Conservation (phyloP, 2,113 vertebrate genomes). For the Ammospiza nelsoni region DNA sequence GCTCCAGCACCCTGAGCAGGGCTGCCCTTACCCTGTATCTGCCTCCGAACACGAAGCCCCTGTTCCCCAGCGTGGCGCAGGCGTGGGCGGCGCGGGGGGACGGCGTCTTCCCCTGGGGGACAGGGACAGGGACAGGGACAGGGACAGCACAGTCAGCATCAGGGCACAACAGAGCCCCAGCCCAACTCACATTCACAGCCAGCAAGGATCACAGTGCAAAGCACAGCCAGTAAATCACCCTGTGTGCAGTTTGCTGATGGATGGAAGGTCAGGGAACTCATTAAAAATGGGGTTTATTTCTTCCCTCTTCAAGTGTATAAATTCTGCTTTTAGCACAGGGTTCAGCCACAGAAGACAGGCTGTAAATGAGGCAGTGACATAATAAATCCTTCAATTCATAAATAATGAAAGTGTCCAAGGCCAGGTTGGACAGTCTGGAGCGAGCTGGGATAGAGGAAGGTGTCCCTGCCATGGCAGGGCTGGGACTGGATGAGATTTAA, state of each 20-base stretch:
- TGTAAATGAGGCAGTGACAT: not conserved
- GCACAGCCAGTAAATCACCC: not conserved
- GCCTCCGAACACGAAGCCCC: slow-evolving; percentile 94
- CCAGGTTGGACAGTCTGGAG: not conserved
- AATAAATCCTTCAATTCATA: not conserved
- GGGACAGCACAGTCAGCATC: not conserved
- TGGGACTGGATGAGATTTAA: not conserved
- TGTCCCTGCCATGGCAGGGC: not conserved
- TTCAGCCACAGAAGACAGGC: not conserved
- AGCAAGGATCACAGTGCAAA: not conserved
- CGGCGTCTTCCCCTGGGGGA: slow-evolving; percentile 85
- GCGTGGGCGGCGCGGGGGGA: slow-evolving; percentile 94
- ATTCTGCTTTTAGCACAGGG: not conserved
- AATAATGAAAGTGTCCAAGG: not conserved
- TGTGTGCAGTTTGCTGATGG: not conserved
- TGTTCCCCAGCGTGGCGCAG: slow-evolving; percentile 89
- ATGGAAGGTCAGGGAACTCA: not conserved
- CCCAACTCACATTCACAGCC: not conserved
- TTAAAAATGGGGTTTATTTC: not conserved
- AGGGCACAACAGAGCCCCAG: not conserved
- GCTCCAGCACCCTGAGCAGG: fast-evolving
- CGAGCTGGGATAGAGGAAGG: not conserved
- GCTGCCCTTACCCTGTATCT: slow-evolving; percentile 84
- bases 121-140: not conserved
- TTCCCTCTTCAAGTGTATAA: not conserved